Conservation (phyloP, 2,888 invertebrate genomes). For the Amaurobius ferox region DNA sequence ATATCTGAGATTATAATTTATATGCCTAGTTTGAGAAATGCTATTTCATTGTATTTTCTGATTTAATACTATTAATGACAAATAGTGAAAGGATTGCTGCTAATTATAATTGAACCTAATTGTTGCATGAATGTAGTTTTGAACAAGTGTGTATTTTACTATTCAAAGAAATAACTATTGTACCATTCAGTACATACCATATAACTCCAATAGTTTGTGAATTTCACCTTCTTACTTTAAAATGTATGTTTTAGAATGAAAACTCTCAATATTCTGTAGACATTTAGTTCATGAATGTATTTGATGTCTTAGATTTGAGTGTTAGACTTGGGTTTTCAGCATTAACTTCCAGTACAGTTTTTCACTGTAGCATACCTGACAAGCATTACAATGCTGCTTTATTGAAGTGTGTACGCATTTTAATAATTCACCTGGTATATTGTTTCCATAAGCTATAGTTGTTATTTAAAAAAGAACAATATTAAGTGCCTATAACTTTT, state of each 20-base stretch:
- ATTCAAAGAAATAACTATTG: background rate
- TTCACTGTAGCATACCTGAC: slow-evolving; percentile 14
- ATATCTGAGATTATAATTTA: too few species aligned
- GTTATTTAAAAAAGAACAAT: background rate
- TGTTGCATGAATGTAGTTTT: slow-evolving; percentile 19
- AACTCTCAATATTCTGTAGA: background rate
- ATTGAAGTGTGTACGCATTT: too few species aligned
- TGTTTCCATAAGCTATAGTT: background rate
- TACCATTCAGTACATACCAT: background rate
- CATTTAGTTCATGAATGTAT: slow-evolving; percentile 14
- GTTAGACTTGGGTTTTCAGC: background rate
- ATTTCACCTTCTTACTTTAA: slow-evolving; percentile 16
- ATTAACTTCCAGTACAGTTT: background rate
- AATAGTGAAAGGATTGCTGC: slow-evolving; percentile 3
- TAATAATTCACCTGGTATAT: background rate
- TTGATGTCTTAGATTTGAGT: slow-evolving; percentile 24
- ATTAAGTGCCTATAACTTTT: slow-evolving; percentile 23
- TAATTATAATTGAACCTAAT: background rate
- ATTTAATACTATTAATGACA: background rate
- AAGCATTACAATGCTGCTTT: background rate
- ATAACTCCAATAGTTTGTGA: background rate
- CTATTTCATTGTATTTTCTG: background rate
- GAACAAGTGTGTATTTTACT: background rate
- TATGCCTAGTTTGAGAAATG: slow-evolving; percentile 7
- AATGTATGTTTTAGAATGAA: background rate